A percentile compares a stretch with the other conserved stretches of the same genome.
Evolutionary conservation across 2,113 vertebrate species (phyloP).

Genomic region (Odontophorus gujanensis): DNA sequence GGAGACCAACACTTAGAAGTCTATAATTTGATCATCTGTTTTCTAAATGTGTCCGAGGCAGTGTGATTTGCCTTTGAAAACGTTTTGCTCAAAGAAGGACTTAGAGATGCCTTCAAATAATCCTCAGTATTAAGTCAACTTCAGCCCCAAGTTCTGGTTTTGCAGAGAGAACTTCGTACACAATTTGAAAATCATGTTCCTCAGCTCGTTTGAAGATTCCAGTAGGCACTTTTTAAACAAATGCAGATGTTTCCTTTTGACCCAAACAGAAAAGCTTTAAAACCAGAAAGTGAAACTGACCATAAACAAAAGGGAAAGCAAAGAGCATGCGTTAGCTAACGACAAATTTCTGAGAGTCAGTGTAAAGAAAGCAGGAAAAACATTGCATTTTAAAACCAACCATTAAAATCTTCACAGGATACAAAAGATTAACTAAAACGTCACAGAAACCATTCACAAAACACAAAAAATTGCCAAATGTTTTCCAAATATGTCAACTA

Average conservation of each 20-base stretch:
- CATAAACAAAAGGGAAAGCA: constrained; percentile 70
- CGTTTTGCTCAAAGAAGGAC: constrained; percentile 19
- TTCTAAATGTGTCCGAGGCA: constrained; percentile 72
- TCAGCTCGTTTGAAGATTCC: constrained; percentile 55
- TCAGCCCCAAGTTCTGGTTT: constrained; percentile 4
- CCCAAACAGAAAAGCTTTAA: constrained; percentile 62
- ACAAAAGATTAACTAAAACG: not conserved
- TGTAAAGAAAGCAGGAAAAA: not conserved
- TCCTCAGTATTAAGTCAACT: not conserved
- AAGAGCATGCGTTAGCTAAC: not conserved
- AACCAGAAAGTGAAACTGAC: constrained; percentile 72
- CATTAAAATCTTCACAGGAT: not conserved
- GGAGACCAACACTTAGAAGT: constrained; percentile 75
- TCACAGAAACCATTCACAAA: not conserved
- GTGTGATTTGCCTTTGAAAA: constrained; percentile 44
- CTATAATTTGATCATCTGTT: constrained; percentile 79
- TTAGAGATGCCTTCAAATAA: constrained; percentile 23
- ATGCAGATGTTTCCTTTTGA: constrained; percentile 67
- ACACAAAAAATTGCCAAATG: not conserved
- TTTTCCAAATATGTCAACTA: not conserved
- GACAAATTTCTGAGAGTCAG: not conserved
- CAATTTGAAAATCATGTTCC: constrained; percentile 27
- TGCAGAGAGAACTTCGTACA: constrained; percentile 27
- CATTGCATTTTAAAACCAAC: not conserved
- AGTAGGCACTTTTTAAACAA: constrained; percentile 45